A percentile compares a stretch with the other conserved stretches of the same genome.
These are phyloP conservation scores for Xiphophorus hellerii DNA, from an alignment of 2,113 vertebrate genomes.

Conservation along the genomic window DNA sequence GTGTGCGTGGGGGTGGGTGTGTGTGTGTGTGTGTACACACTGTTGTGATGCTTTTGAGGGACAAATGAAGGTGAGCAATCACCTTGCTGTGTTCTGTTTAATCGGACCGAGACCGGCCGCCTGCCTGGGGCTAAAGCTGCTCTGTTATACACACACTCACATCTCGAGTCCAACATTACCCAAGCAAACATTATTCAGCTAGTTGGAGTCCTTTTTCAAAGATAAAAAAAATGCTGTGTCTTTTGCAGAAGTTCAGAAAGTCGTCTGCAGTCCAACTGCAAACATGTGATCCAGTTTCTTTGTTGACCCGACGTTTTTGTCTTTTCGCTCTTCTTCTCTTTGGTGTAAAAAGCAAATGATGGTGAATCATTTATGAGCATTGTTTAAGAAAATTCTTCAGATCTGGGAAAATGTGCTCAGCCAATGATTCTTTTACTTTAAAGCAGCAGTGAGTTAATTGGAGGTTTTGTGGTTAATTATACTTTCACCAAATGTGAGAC, in stretches of 20 bases:
- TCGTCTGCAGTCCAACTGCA: too few relatives aligned
- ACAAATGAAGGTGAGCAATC: constrained; percentile 65
- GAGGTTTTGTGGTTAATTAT: too few relatives aligned
- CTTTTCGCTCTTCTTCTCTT: background rate
- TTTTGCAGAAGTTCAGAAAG: constrained; percentile 11
- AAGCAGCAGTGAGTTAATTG: too few relatives aligned
- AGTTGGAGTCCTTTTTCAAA: constrained; percentile 42
- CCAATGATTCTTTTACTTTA: too few relatives aligned
- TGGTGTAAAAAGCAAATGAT: background rate
- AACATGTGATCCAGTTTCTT: background rate
- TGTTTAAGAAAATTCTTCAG: background rate
- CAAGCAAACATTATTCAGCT: constrained; percentile 25
- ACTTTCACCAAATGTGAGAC: too few relatives aligned
- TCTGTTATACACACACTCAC: constrained; percentile 11
- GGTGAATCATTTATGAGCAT: background rate
- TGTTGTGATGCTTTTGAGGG: constrained; percentile 38
- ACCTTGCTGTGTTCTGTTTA: constrained; percentile 57
- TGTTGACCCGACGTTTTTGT: too few relatives aligned
- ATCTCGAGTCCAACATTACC: background rate
- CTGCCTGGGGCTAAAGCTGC: constrained; percentile 44
- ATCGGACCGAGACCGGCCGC: constrained; percentile 49
- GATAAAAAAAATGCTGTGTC: constrained; percentile 26
- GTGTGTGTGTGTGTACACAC: background rate
- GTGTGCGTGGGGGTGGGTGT: too few relatives aligned
- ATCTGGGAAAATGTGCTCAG: too few relatives aligned